These are phyloP conservation scores for Lichenostomus cassidix DNA, from an alignment of 2,113 vertebrate species.

Conservation along the genomic window DNA sequence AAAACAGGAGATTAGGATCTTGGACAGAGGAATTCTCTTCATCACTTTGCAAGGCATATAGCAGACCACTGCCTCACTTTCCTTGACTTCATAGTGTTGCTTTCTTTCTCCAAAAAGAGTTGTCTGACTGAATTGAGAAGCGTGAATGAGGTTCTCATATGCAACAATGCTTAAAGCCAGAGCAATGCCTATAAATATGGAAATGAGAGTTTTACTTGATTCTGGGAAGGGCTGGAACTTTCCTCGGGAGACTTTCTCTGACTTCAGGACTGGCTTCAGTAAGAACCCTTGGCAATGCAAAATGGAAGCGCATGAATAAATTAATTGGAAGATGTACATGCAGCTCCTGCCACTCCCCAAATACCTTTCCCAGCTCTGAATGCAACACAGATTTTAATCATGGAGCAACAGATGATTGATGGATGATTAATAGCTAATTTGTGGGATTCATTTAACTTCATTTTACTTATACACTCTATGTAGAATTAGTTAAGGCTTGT, in stretches of 20 bases:
- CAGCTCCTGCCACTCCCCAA: slow-evolving; percentile 45
- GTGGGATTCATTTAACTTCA: slow-evolving; percentile 75
- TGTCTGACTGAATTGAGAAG: background rate
- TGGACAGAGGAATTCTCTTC: background rate
- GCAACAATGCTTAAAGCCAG: background rate
- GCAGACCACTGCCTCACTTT: slow-evolving; percentile 15
- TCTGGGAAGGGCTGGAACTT: background rate
- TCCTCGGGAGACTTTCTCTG: slow-evolving; percentile 17
- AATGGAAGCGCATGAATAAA: slow-evolving; percentile 27
- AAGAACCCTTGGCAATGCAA: background rate
- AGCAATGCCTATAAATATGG: background rate
- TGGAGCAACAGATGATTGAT: slow-evolving; percentile 77
- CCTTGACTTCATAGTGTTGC: background rate
- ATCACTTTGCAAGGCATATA: background rate
- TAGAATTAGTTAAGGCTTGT: slow-evolving; percentile 80
- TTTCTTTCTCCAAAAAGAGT: background rate
- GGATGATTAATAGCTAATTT: slow-evolving; percentile 70
- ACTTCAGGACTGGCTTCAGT: slow-evolving; percentile 37
- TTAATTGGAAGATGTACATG: slow-evolving; percentile 39
- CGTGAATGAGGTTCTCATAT: background rate
- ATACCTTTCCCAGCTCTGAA: slow-evolving; percentile 63
- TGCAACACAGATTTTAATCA: slow-evolving; percentile 65
- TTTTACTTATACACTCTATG: slow-evolving; percentile 76
- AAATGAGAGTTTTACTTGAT: slow-evolving; percentile 38
- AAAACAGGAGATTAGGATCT: background rate